Evolutionary conservation across 2,797 vertebrate species (phyloP).

Genomic region (Eupleurogrammus muticus): DNA sequence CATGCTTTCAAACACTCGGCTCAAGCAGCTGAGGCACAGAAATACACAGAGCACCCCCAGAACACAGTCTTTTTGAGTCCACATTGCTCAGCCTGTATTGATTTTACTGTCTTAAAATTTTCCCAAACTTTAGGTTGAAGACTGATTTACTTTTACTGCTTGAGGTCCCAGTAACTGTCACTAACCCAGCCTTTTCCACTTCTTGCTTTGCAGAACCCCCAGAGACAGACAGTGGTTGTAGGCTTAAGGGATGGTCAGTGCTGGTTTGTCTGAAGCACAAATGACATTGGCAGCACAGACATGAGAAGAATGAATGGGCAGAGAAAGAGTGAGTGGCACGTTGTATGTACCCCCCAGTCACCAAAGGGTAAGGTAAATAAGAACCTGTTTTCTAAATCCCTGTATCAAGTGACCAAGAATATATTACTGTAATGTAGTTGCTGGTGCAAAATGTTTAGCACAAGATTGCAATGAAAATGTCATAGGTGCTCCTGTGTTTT

Average conservation of each 20-base stretch:
- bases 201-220: conserved; percentile 28
- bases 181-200: conserved; percentile 29
- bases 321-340: neutral
- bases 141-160: conserved; percentile 17
- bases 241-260: conserved; percentile 10
- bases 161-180: conserved; percentile 5
- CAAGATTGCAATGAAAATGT: too few species aligned
- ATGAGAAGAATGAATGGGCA: neutral
- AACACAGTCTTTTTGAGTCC: neutral
- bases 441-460: too few species aligned
- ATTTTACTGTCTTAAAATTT: conserved; percentile 8
- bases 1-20: conserved; percentile 7
- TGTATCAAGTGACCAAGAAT: too few species aligned
- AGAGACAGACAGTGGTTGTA: conserved; percentile 13
- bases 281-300: conserved; percentile 9
- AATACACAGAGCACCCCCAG: neutral
- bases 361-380: too few species aligned
- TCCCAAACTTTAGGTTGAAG: conserved; percentile 5
- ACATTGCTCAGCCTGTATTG: neutral
- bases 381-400: too few species aligned
- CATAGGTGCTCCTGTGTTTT: too few species aligned
- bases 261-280: conserved; percentile 5
- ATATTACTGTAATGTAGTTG: too few species aligned
- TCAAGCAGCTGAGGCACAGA: neutral
- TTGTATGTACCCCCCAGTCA: too few species aligned